Evolutionary conservation across 2,113 vertebrate genomes (phyloP), one percentile per base, ranked within the genome.

Genomic region (Pagrus major): DNA sequence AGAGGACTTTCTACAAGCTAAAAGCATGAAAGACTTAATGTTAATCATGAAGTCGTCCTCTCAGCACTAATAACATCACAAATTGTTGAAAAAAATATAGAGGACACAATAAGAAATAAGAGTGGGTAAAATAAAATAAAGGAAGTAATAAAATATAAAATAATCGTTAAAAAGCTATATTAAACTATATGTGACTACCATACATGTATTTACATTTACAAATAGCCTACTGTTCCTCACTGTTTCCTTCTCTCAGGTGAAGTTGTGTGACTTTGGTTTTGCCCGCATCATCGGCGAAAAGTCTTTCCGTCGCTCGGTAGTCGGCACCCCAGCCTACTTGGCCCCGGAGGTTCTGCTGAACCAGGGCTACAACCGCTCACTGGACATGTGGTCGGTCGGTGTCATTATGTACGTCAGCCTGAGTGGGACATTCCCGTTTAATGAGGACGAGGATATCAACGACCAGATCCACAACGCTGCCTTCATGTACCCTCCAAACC

Each of bases 321-420:
- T 98, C n/a, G 97, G 97, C 41, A 98, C 97, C 0, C 97, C 96
- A 0, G 97, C 97, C 25, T 98, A 98, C 75, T 88, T 98, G 83
- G 97, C 97, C 0, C 97, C 97, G 0, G 97, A 98, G 83, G 97
- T 98, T 21, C 94, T 97, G 66, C 93, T 97, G 74, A 97, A 97
- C 93, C 96, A 97, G 88, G 97, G 97, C 61, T 98, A 98, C 90
- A 98, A 97, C 92, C 96, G 97, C 61, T 97, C 97, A 0, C 87
- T 98, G 82, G 97, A 98, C 89, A 98, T 98, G 97, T 98, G 97
- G 97, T 98, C 97, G 0, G 97, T 98, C 9, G 97, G 97, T 0
- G 97, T 98, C 66, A 97, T 98, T 74, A 96, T 97, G 95, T 98
- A 98, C 0, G 97, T 98, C 85, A 98, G 97, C 93, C 94, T 98